Base-by-base conservation (phyloP, 2,888 invertebrate species). In the Apotomis turbidana region DNA sequence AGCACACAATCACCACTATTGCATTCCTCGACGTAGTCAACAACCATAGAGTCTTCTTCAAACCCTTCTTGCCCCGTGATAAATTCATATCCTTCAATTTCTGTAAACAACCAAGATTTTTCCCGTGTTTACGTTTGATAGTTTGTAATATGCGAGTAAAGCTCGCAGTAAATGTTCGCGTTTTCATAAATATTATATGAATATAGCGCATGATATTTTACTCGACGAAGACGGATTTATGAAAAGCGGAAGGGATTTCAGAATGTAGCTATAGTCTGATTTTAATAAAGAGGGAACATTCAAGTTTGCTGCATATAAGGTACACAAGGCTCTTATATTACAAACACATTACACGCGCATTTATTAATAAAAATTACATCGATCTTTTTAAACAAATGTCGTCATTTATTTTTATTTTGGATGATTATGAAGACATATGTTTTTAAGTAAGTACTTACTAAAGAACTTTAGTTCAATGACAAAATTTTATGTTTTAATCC, bases 11-110 rank as follows among this genome's bases (percentile, higher is more conserved):
- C 0, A 98, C 98, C 3, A 98, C 94, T 64, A 98, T 93, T 0
- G 97, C 98, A 85, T 98, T 98, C 73, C 98, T 94, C 0, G 97
- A 96, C 0, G 97, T 97, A 0, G 97, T 96, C 12, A 97, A 85
- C 3, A 97, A 85, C 97, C 97, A 98, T 27, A 97, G 87, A 4
- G 94, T 81, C 82, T 96, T 96, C 79, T 91, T 93, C 12, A 93
- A 72, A 6, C 87, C 85, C 78, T 90, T 91, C 61, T 87, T 88
- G 73, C 82, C 83, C 3, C 84, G 70, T 5, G 89, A 80, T 46
- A 95, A 79, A 79, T 94, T 95, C 3, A 96, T 80, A 74, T 96
- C 96, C 86, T 97, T 97, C 81, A 96, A 88, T 95, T 96, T 96
- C 96, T 97, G 90, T 49, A 93, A 86, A 75, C 55, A 72, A 70